Conservation (phyloP, 2,888 invertebrate genomes). For the Papilio protenor region DNA sequence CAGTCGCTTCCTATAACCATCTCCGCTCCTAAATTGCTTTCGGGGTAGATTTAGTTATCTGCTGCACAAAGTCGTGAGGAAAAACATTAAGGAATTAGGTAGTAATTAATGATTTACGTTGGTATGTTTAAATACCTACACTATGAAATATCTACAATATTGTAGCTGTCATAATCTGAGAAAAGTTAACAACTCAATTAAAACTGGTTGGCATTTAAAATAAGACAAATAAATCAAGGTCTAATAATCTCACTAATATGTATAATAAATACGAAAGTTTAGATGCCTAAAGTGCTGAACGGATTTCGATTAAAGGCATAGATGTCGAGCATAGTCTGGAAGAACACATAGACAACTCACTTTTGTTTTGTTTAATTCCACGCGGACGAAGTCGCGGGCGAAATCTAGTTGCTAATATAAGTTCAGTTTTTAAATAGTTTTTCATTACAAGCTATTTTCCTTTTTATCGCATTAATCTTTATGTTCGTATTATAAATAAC, state of each 20-base stretch:
- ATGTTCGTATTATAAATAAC: background rate
- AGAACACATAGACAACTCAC: too few species aligned
- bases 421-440: background rate
- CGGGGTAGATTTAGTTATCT: conserved; percentile 5
- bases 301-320: background rate
- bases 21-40: conserved; percentile 24
- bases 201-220: background rate
- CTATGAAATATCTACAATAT: background rate
- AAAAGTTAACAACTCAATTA: background rate
- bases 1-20: conserved; percentile 42
- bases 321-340: too few species aligned
- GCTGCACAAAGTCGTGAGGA: background rate
- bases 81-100: background rate
- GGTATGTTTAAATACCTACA: background rate
- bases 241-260: too few species aligned
- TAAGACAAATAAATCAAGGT: too few species aligned
- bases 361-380: too few species aligned
- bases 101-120: conserved; percentile 3
- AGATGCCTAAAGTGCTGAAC: too few species aligned
- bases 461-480: background rate
- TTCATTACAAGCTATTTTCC: background rate
- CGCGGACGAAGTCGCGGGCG: too few species aligned
- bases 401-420: background rate
- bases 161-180: background rate
- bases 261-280: too few species aligned